phyloP scores from a whole-genome alignment of 2,888 invertebrate genomes.

The Sicus ferrugineus region DNA sequence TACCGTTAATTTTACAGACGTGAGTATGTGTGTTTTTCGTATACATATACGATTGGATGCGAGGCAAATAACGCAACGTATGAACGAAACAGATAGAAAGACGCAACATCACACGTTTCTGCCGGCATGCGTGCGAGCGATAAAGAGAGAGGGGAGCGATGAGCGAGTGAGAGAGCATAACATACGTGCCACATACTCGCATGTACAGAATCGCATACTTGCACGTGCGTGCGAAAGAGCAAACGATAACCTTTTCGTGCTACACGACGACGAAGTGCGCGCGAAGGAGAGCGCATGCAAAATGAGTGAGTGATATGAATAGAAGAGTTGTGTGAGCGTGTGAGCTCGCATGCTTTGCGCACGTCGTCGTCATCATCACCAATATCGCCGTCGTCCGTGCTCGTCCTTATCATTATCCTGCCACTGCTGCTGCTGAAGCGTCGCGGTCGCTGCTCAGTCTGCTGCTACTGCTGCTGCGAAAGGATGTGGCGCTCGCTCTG shows the following conservation, averaged over 20 bases:
- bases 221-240: background rate
- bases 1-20: background rate
- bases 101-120: constrained; percentile 43
- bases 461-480: constrained; percentile 2
- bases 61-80: constrained; percentile 44
- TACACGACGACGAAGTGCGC: background rate
- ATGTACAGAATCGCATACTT: constrained; percentile 12
- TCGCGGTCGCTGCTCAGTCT: constrained; percentile 29
- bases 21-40: constrained; percentile 39
- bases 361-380: constrained; percentile 16
- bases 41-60: constrained; percentile 36
- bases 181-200: background rate
- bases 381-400: constrained; percentile 34
- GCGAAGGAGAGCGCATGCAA: constrained; percentile 13
- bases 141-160: background rate
- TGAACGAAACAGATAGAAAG: constrained; percentile 57
- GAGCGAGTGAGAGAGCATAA: background rate
- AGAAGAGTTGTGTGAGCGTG: constrained; percentile 34
- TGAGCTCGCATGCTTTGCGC: constrained; percentile 34
- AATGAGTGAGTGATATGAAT: constrained; percentile 30
- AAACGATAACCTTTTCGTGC: background rate
- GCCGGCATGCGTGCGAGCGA: constrained; percentile 24
- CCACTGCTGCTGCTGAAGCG: constrained; percentile 37
- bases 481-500: constrained; percentile 20
- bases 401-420: constrained; percentile 39